Percentiles rank a stretch among this genome's conserved stretches.
phyloP scores from a whole-genome alignment of 2,113 vertebrate species.

The Illadopsis cleaveri region DNA sequence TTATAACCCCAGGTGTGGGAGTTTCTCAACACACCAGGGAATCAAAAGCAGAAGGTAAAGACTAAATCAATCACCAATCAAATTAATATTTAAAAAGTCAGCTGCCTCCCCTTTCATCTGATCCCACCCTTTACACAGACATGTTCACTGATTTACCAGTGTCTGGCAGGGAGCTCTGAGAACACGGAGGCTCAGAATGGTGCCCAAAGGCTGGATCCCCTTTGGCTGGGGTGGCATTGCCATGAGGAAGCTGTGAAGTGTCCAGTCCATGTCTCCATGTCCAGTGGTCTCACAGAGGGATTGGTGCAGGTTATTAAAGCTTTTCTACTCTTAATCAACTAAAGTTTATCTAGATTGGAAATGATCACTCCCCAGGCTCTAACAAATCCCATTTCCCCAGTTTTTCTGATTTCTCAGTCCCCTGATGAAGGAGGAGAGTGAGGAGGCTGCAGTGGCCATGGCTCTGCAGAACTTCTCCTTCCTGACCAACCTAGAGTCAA shows the following conservation, averaged over 20 bases:
- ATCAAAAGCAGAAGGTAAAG: neutral
- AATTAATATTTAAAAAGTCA: neutral
- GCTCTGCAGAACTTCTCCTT: neutral
- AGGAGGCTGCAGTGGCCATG: neutral
- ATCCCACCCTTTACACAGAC: neutral
- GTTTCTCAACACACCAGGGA: neutral
- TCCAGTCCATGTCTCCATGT: rapidly evolving
- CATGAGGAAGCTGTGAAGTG: rapidly evolving
- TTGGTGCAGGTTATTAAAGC: neutral
- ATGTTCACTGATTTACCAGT: neutral
- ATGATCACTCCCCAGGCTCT: neutral
- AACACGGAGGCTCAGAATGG: rapidly evolving
- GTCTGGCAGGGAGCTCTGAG: neutral
- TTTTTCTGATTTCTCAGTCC: neutral
- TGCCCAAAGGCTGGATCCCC: rapidly evolving
- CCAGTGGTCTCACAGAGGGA: neutral
- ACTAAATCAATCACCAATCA: neutral
- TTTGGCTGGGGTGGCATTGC: neutral
- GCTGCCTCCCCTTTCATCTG: neutral
- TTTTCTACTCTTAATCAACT: too few relatives aligned
- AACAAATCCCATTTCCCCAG: neutral
- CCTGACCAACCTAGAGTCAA: neutral
- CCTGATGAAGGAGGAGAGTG: rapidly evolving
- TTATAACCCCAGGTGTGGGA: neutral
- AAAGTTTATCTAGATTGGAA: neutral